Evolutionary conservation across 2,113 vertebrate genomes (phyloP).

Genomic region (Menidia beryllina): DNA sequence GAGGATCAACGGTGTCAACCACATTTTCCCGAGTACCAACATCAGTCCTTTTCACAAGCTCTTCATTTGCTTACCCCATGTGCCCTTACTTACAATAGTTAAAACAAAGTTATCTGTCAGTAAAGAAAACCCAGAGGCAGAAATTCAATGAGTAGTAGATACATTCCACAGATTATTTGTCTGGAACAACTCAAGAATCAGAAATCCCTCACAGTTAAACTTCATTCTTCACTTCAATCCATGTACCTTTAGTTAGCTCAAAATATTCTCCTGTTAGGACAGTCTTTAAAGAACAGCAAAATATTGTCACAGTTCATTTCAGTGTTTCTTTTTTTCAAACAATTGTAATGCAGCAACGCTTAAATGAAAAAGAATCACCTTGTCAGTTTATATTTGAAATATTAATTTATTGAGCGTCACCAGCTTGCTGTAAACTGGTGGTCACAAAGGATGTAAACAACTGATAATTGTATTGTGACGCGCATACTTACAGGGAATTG

Average conservation of each 20-base stretch:
- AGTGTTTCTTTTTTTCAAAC: not conserved
- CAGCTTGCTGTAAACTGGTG: too few species aligned
- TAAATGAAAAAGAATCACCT: not conserved
- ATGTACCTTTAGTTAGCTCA: too few species aligned
- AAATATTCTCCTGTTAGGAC: too few species aligned
- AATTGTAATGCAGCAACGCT: not conserved
- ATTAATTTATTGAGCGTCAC: not conserved
- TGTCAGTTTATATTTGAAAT: not conserved
- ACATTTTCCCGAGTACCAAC: constrained; percentile 26
- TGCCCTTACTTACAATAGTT: not conserved
- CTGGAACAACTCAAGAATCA: too few species aligned
- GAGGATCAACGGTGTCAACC: constrained; percentile 40
- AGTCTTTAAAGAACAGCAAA: too few species aligned
- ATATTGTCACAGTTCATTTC: too few species aligned
- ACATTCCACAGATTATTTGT: too few species aligned
- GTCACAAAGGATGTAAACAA: too few species aligned
- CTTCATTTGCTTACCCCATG: constrained; percentile 25
- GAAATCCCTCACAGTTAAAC: too few species aligned
- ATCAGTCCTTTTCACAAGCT: constrained; percentile 30
- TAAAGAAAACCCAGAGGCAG: not conserved
- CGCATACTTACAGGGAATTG: too few species aligned
- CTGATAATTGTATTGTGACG: too few species aligned
- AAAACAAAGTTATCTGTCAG: not conserved
- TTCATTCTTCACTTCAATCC: too few species aligned
- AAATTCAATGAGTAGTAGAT: not conserved